phyloP scores from a whole-genome alignment of 2,797 vertebrate genomes.

The Eulemur albifrons region DNA sequence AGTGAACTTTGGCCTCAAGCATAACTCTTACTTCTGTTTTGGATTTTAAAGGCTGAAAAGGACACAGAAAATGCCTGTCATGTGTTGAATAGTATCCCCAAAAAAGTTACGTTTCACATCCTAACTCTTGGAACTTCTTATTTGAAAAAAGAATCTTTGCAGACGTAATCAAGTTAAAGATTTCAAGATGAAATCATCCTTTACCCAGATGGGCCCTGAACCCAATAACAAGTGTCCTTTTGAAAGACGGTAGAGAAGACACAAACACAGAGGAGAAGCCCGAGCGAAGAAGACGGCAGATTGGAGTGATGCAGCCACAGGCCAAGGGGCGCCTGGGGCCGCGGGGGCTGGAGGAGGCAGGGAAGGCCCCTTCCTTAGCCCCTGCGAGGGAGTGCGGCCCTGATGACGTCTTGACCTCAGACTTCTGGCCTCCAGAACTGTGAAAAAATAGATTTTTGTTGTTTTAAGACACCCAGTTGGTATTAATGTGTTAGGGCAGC shows the following conservation, averaged over 20 bases:
- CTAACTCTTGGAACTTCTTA: background rate
- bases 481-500: background rate
- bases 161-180: background rate
- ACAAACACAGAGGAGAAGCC: background rate
- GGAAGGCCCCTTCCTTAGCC: no score
- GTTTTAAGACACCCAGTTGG: fast-evolving
- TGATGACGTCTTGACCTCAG: fast-evolving
- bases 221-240: background rate
- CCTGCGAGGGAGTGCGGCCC: background rate
- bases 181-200: background rate
- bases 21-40: background rate
- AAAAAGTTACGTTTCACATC: fast-evolving
- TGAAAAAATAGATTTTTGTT: background rate
- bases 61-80: background rate
- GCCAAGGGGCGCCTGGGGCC: background rate
- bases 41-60: background rate
- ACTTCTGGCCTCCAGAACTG: background rate
- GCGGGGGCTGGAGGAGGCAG: background rate
- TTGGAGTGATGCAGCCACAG: fast-evolving
- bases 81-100: background rate
- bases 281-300: background rate
- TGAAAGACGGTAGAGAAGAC: background rate
- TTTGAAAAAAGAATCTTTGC: background rate
- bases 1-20: background rate
- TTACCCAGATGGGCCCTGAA: background rate